phyloP scores from a whole-genome alignment of 2,113 vertebrate species.

The Malurus melanocephalus region DNA sequence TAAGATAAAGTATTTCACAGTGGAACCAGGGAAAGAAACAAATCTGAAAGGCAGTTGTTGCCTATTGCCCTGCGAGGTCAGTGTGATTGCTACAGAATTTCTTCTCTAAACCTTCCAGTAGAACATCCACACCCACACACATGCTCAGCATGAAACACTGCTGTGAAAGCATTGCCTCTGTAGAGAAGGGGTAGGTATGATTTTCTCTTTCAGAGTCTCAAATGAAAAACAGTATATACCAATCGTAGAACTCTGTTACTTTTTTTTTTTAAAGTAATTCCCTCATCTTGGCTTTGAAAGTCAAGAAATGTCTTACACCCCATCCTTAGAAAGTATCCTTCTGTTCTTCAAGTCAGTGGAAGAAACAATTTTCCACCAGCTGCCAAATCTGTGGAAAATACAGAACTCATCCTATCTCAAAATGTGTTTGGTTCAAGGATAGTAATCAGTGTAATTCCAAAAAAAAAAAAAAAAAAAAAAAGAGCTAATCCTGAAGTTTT shows the following conservation, averaged over 20 bases:
- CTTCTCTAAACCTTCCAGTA: neutral
- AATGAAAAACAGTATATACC: neutral
- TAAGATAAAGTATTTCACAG: neutral
- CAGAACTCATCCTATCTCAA: neutral
- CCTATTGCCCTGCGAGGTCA: neutral
- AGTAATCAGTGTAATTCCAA: neutral
- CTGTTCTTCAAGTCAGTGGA: neutral
- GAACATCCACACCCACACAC: neutral
- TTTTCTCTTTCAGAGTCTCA: neutral
- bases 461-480: neutral
- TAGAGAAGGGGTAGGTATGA: neutral
- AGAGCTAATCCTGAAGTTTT: neutral
- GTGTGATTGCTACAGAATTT: neutral
- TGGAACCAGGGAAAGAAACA: neutral
- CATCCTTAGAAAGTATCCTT: neutral
- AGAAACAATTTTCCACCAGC: neutral
- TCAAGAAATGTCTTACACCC: neutral
- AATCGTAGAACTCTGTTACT: neutral
- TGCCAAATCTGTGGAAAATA: neutral
- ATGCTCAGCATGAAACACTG: neutral
- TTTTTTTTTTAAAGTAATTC: neutral
- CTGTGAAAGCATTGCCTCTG: neutral
- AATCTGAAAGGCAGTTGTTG: neutral
- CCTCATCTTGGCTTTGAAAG: neutral
- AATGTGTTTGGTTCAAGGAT: neutral